phyloP scores from a whole-genome alignment of 92 coral and sea anemone genomes.

The Actinostola sp. region DNA sequence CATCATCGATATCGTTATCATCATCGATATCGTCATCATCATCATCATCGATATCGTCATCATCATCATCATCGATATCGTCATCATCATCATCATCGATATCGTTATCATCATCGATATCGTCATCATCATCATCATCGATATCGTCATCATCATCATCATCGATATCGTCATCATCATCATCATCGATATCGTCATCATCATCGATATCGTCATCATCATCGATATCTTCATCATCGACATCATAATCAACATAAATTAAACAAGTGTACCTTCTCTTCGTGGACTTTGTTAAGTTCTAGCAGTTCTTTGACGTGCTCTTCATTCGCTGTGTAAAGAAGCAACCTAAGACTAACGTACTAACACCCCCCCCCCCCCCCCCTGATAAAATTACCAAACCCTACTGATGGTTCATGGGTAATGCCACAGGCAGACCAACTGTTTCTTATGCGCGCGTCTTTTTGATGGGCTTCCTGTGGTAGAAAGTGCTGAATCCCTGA shows the following conservation, averaged over 20 bases:
- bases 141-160: neutral
- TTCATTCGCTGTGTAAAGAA: constrained; percentile 53
- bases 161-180: neutral
- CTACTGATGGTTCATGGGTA: too few relatives aligned
- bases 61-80: neutral
- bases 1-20: neutral
- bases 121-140: neutral
- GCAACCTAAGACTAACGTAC: neutral
- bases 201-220: neutral
- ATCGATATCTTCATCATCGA: neutral
- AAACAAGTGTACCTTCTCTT: constrained; percentile 50
- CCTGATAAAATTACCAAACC: too few relatives aligned
- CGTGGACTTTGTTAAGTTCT: constrained; percentile 74
- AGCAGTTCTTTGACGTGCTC: constrained; percentile 68
- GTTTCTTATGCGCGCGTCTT: too few relatives aligned
- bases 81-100: neutral
- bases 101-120: neutral
- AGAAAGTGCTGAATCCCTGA: too few relatives aligned
- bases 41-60: neutral
- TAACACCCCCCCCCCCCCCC: too few relatives aligned
- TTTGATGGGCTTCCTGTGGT: too few relatives aligned
- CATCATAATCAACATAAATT: neutral
- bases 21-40: neutral
- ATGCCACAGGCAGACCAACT: too few relatives aligned
- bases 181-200: neutral